Conservation (phyloP, 1,140 invertebrate genomes). For the Hesperophylax magnus region DNA sequence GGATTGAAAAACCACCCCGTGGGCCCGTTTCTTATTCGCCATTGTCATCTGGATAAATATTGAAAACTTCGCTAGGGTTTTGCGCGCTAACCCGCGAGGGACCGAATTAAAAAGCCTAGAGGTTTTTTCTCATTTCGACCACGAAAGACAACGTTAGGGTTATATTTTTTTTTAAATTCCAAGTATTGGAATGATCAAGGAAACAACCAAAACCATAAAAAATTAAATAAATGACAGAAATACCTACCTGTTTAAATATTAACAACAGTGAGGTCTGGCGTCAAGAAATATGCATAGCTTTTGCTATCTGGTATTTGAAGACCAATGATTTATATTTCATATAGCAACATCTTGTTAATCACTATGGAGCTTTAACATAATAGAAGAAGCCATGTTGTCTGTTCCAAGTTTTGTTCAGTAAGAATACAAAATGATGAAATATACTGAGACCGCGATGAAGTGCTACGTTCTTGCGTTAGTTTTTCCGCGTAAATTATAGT, state of each 20-base stretch:
- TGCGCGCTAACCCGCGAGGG: background rate
- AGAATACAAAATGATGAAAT: background rate
- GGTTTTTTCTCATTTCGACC: background rate
- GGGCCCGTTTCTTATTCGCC: slow-evolving; percentile 18
- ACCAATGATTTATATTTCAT: too few relatives aligned
- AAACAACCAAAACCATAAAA: too few relatives aligned
- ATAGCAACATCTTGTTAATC: too few relatives aligned
- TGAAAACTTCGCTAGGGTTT: background rate
- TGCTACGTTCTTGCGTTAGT: background rate
- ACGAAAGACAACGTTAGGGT: background rate
- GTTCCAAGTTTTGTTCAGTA: background rate
- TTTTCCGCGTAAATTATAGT: background rate
- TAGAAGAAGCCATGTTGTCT: background rate
- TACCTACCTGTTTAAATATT: too few relatives aligned
- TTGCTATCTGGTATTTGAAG: too few relatives aligned
- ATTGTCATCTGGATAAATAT: slow-evolving; percentile 34
- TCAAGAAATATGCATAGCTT: too few relatives aligned
- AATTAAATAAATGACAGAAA: too few relatives aligned
- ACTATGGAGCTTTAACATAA: too few relatives aligned
- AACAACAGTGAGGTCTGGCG: too few relatives aligned
- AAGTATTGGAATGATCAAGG: too few relatives aligned
- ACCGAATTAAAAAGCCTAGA: background rate
- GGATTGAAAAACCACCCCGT: background rate
- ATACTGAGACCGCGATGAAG: background rate
- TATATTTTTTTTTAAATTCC: too few relatives aligned